These are phyloP conservation scores for Orthonevra nobilis DNA, from an alignment of 2,888 invertebrate species.

Conservation along the genomic window DNA sequence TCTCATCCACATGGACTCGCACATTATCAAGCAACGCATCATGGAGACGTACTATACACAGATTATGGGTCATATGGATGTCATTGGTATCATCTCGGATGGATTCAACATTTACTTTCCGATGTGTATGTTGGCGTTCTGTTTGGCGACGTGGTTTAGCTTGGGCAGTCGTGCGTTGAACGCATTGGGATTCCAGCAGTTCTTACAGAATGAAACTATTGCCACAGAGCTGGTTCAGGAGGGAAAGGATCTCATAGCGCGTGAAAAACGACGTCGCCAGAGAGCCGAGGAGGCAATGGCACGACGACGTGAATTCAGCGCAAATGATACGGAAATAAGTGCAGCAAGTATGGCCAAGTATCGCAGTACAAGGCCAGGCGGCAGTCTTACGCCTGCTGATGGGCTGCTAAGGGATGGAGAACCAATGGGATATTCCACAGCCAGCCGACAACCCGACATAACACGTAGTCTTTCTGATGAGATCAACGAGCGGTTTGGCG, in stretches of 20 bases:
- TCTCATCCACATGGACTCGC: conserved; percentile 98
- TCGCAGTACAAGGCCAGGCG: conserved; percentile 69
- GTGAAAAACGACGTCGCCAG: conserved; percentile 91
- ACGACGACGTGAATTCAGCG: conserved; percentile 81
- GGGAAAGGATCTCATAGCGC: conserved; percentile 93
- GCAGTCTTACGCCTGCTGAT: conserved; percentile 76
- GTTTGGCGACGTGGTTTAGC: conserved; percentile 95
- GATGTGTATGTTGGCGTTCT: conserved; percentile 95
- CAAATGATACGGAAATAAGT: conserved; percentile 76
- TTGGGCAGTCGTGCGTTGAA: conserved; percentile 94
- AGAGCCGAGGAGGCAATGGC: conserved; percentile 89
- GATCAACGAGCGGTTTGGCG: conserved; percentile 85
- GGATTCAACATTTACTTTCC: conserved; percentile 99
- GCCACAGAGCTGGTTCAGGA: conserved; percentile 96
- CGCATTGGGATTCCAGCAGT: conserved; percentile 97
- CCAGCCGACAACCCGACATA: conserved; percentile 76
- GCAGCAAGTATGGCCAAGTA: conserved; percentile 75
- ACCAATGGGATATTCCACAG: conserved; percentile 83
- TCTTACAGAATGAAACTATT: conserved; percentile 95
- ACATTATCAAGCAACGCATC: conserved; percentile 88
- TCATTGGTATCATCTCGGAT: conserved; percentile 96
- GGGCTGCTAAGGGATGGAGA: conserved; percentile 90
- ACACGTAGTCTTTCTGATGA: conserved; percentile 81
- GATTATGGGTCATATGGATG: conserved; percentile 99
- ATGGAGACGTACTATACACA: conserved; percentile 97